These are phyloP conservation scores for Anguilla megastoma DNA, from an alignment of 2,797 vertebrate genomes.

Conservation along the genomic window DNA sequence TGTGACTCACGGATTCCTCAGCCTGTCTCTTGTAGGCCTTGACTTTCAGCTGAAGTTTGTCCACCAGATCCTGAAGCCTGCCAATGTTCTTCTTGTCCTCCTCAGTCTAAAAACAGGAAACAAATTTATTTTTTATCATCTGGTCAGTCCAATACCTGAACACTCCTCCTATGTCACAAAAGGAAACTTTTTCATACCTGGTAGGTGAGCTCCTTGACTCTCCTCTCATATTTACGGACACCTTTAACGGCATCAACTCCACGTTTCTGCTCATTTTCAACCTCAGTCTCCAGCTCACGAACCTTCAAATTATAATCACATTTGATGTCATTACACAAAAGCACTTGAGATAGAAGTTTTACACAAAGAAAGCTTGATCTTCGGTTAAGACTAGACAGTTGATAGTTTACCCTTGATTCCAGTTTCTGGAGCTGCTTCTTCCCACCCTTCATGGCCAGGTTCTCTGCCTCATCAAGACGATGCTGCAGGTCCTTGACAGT, in stretches of 20 bases:
- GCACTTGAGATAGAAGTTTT: neutral
- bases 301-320: slow-evolving; percentile 46
- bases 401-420: slow-evolving; percentile 72
- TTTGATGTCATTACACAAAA: neutral
- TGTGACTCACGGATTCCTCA: slow-evolving; percentile 72
- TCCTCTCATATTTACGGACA: slow-evolving; percentile 63
- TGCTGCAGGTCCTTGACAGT: slow-evolving; percentile 82
- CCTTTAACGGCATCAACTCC: slow-evolving; percentile 64
- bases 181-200: slow-evolving; percentile 53
- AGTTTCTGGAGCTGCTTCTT: slow-evolving; percentile 93
- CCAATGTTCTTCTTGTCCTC: slow-evolving; percentile 77
- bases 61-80: slow-evolving; percentile 74
- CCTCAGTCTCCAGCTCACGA: slow-evolving; percentile 64
- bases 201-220: slow-evolving; percentile 66
- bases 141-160: neutral
- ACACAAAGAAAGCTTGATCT: neutral
- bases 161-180: too few species aligned
- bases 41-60: slow-evolving; percentile 75
- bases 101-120: slow-evolving; percentile 50
- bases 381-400: neutral
- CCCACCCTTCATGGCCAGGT: slow-evolving; percentile 87
- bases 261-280: slow-evolving; percentile 67
- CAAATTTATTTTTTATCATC: neutral
- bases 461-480: slow-evolving; percentile 64
- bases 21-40: slow-evolving; percentile 76